Evolutionary conservation across 64 coral and sea anemone genomes (phyloP).

Genomic region (Montipora sp.): DNA sequence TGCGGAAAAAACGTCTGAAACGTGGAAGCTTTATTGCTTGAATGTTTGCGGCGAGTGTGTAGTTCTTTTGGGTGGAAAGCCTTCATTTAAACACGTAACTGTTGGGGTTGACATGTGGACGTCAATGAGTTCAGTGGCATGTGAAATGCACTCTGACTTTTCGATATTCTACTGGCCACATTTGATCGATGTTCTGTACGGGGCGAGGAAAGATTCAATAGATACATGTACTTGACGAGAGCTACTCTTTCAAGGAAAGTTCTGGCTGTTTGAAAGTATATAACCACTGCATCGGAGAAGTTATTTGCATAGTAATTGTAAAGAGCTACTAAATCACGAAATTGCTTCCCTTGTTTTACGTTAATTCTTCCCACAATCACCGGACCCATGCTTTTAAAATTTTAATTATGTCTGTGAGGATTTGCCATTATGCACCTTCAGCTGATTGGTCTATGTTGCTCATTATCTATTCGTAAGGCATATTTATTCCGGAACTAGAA

Average conservation of each 20-base stretch:
- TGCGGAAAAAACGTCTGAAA: not conserved
- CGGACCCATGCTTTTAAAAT: constrained; percentile 44
- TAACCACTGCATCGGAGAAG: not conserved
- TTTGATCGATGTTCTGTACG: no score
- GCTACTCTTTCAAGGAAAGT: not conserved
- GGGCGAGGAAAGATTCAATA: no score
- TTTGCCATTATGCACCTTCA: constrained; percentile 50
- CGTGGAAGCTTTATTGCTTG: no score
- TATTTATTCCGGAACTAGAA: constrained; percentile 87
- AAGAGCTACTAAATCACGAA: constrained; percentile 24
- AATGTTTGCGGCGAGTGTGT: not conserved
- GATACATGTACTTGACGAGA: no score
- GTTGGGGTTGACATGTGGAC: not conserved
- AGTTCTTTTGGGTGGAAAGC: not conserved
- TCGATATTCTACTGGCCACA: no score
- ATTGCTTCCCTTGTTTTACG: constrained; percentile 43
- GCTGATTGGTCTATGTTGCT: constrained; percentile 46
- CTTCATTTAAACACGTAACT: not conserved
- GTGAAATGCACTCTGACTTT: not conserved
- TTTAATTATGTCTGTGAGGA: constrained; percentile 62
- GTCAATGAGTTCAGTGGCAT: not conserved
- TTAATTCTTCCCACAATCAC: constrained; percentile 57
- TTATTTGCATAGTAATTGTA: constrained; percentile 37
- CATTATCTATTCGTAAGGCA: constrained; percentile 72
- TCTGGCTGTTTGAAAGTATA: constrained; percentile 2